Evolutionary conservation across 2,888 invertebrate species (phyloP), one percentile per base, ranked within the genome.

Genomic region (Acholoe squamosa): DNA sequence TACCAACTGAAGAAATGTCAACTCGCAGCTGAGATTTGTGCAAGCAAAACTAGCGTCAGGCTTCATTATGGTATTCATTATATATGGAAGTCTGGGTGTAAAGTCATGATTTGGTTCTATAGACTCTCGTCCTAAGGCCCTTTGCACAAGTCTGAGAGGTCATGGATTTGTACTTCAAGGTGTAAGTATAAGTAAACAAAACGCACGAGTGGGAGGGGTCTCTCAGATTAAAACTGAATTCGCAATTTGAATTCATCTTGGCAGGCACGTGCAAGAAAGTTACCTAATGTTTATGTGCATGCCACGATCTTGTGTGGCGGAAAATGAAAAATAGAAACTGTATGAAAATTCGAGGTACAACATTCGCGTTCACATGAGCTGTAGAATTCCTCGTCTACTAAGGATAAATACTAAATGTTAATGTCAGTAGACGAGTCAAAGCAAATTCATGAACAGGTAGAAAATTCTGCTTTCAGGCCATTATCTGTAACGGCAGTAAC

Each of bases 21-120:
- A 71, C 25, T 71, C 14, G 28, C 31, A 28, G 16, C 71, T 71
- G 28, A 71, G 71, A 25, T 71, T 71, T 71, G 25, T 71, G 28
- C 71, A 28, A 28, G 71, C 71, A 71, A n/a, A 71, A 71, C 31
- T n/a, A 61, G 61, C 61, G 61, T n/a, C 19, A 61, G n/a, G n/a
- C 19, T 61, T 61, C 61, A 61, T 61, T 43, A n/a, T n/a, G 61
- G n/a, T 61, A 61, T 61, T 61, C 61, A 61, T 61, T 61, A 61
- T 19, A 61, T 43, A 43, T 61, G 61, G 61, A 61, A 12, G n/a
- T 61, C 19, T 61, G n/a, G n/a, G 61, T 61, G 61, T 61, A 61
- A 61, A 61, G 61, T 61, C 19, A 61, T 61, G 61, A 61, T 61
- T 43, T 61, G 61, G 19, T n/a, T 61, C n/a, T 61, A n/a, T 61